Conservation (phyloP, 2,888 invertebrate species). For the Dryadula phaetusa region DNA sequence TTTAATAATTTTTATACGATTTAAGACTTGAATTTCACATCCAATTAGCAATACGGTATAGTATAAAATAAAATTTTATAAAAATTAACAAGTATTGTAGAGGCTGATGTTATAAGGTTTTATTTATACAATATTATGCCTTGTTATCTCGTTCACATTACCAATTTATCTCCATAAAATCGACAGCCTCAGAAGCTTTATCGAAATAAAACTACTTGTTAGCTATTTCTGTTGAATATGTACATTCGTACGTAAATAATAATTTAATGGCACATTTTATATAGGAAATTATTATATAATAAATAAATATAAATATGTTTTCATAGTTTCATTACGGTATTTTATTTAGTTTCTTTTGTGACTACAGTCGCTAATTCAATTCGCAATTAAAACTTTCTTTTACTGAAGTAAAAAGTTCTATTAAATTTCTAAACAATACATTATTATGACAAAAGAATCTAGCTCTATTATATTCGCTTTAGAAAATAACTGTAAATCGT, state of each 20-base stretch:
- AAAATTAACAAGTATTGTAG: not conserved
- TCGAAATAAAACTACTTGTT: slow-evolving; percentile 21
- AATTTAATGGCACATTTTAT: no score
- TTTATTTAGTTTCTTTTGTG: not conserved
- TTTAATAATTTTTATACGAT: no score
- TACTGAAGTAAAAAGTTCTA: not conserved
- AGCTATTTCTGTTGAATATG: not conserved
- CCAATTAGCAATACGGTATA: not conserved
- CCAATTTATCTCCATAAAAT: slow-evolving; percentile 30
- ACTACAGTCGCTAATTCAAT: slow-evolving; percentile 1
- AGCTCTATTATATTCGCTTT: no score
- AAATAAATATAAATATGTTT: no score
- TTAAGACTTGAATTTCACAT: not conserved
- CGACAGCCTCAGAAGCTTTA: slow-evolving; percentile 15
- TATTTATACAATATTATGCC: slow-evolving; percentile 20
- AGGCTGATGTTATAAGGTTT: not conserved
- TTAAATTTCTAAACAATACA: slow-evolving; percentile 6
- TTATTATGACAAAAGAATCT: not conserved
- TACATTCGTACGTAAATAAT: no score
- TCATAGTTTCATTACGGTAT: not conserved
- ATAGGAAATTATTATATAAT: no score
- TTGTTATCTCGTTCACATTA: slow-evolving; percentile 30
- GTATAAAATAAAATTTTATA: not conserved
- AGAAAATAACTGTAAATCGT: no score
- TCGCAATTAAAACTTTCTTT: slow-evolving; percentile 13